phyloP scores from a whole-genome alignment of 2,797 vertebrate species.

The Phoeniculus purpureus region DNA sequence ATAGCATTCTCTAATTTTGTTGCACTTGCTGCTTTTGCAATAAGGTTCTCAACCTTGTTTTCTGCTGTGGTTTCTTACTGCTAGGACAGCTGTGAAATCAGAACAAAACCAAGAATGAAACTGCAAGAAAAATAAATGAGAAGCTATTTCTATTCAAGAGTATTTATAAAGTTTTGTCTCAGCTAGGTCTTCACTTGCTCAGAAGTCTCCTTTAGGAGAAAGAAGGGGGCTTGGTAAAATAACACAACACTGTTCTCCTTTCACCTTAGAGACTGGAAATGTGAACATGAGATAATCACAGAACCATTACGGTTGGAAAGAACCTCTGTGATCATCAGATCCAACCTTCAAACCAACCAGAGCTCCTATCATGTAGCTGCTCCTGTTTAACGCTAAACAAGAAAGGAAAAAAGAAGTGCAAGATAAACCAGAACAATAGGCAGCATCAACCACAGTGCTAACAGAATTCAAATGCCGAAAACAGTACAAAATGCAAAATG shows the following conservation, averaged over 20 bases:
- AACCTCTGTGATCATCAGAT: too few relatives aligned
- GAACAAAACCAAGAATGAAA: not conserved
- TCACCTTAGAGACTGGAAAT: not conserved
- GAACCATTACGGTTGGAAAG: too few relatives aligned
- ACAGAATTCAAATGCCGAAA: not conserved
- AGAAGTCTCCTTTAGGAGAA: not conserved
- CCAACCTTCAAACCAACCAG: too few relatives aligned
- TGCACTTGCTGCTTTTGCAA: not conserved
- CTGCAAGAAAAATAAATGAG: not conserved
- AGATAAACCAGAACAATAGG: fast-evolving
- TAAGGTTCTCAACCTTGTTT: not conserved
- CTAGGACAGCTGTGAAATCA: not conserved
- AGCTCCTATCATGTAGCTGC: too few relatives aligned
- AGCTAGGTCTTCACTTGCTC: not conserved
- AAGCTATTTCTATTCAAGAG: not conserved
- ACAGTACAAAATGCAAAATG: not conserved
- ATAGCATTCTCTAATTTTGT: not conserved
- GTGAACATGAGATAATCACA: not conserved
- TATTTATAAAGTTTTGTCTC: not conserved
- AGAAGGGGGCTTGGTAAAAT: fast-evolving
- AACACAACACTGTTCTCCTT: not conserved
- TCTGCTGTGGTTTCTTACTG: not conserved
- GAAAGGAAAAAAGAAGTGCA: not conserved
- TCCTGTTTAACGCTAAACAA: too few relatives aligned
- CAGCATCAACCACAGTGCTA: not conserved